phyloP scores from a whole-genome alignment of 2,888 invertebrate species.

The Lamellibrachia satsuma region DNA sequence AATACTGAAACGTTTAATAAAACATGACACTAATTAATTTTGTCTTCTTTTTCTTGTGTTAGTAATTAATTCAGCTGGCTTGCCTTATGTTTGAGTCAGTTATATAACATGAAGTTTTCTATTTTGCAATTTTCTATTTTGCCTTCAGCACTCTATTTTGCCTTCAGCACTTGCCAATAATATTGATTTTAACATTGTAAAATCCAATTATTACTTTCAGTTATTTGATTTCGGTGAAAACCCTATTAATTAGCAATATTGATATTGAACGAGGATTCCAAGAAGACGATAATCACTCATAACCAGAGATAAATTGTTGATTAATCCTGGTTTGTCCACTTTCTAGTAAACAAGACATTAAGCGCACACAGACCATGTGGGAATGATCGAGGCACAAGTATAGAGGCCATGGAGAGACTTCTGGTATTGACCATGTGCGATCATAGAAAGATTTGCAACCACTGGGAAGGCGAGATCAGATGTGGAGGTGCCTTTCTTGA shows the following conservation, averaged over 20 bases:
- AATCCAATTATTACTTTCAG: neutral
- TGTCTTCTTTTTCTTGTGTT: too few species aligned
- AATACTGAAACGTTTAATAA: too few species aligned
- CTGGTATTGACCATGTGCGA: neutral
- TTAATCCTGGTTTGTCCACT: neutral
- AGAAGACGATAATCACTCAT: neutral
- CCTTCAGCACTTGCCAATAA: too few species aligned
- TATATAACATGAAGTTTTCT: too few species aligned
- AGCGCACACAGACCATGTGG: neutral
- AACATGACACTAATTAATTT: too few species aligned
- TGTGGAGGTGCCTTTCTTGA: neutral
- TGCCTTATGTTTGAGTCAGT: too few species aligned
- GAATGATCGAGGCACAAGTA: neutral
- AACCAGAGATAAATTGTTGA: conserved; percentile 17
- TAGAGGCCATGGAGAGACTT: neutral
- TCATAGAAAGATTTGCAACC: neutral
- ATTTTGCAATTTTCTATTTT: too few species aligned
- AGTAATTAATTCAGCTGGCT: too few species aligned
- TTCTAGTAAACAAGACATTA: neutral
- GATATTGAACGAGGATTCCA: neutral
- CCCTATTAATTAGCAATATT: neutral
- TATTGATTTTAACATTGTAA: too few species aligned
- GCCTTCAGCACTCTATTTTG: too few species aligned
- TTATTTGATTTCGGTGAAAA: neutral
- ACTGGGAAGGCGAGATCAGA: neutral